A percentile compares a stretch with the other conserved stretches of the same genome.
These are phyloP conservation scores for Volucella bombylans DNA, from an alignment of 2,888 invertebrate species.

Conservation along the genomic window DNA sequence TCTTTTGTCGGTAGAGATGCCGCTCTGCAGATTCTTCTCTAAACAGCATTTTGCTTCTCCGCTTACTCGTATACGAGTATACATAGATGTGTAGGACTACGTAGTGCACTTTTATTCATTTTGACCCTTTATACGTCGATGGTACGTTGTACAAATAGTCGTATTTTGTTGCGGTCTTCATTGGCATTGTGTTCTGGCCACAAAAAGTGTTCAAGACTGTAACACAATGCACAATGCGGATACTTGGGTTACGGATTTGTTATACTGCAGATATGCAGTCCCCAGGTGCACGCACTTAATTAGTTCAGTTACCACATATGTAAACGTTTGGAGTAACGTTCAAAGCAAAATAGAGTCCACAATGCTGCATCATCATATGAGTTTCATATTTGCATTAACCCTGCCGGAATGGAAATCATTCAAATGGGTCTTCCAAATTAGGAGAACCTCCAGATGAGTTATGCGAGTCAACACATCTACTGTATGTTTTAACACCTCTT, in stretches of 20 bases:
- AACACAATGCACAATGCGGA: conserved; percentile 43
- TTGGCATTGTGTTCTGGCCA: conserved; percentile 24
- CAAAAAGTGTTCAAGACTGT: conserved; percentile 23
- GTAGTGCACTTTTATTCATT: conserved; percentile 11
- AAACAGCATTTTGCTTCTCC: conserved; percentile 52
- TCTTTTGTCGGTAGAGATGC: conserved; percentile 47
- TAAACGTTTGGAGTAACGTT: conserved; percentile 49
- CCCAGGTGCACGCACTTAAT: conserved; percentile 74
- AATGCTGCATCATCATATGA: too few relatives aligned
- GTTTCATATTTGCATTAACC: background rate
- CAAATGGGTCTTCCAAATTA: conserved; percentile 30
- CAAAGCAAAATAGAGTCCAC: too few relatives aligned
- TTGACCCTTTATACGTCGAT: conserved; percentile 28
- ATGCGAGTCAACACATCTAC: conserved; percentile 65
- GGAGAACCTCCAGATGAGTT: conserved; percentile 46
- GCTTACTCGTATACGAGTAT: conserved; percentile 10
- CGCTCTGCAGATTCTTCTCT: conserved; percentile 16
- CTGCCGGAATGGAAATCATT: conserved; percentile 21
- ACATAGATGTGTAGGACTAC: background rate
- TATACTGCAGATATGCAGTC: conserved; percentile 6
- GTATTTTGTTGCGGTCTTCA: conserved; percentile 42
- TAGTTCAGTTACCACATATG: conserved; percentile 75
- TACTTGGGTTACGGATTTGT: conserved; percentile 20
- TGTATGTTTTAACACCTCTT: conserved; percentile 69
- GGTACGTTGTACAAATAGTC: background rate